Evolutionary conservation across 2,888 invertebrate species (phyloP), one percentile per base, ranked within the genome.

Genomic region (Aplocera efformata): DNA sequence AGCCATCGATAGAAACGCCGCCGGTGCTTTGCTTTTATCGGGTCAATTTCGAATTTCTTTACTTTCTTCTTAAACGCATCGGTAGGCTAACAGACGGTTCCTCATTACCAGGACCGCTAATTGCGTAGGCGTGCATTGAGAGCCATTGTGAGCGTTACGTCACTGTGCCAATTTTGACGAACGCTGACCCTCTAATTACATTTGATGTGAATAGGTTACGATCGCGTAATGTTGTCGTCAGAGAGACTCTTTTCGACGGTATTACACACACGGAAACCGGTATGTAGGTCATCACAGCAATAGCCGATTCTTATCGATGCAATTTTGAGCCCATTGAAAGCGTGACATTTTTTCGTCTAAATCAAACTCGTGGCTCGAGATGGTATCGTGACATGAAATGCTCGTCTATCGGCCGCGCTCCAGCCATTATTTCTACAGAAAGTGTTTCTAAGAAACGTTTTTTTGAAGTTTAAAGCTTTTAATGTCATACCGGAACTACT

Each of bases 101-200:
- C 50, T 56, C 49, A 51, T 53, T 50, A 49, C 33, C 11, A 51
- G 43, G 27, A 28, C 36, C 32, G 71, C 67, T 79, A 77, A 77
- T 75, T 71, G 68, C 68, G 65, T 60, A 66, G 67, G 53, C 50
- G 56, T 42, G 50, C 40, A 45, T 59, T 56, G 58, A 45, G 44
- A 37, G 34, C 20, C 42, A 52, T 48, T 47, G 50, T 47, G 54
- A 52, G 53, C 34, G 54, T 83, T 81, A 71, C 79, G 72, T 83
- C 80, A 84, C 53, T 65, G 70, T 62, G 68, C 71, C 63, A 74
- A 74, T 74, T 76, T 66, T 67, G 68, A 67, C 63, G 58, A 69
- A 67, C 69, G 68, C 63, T 79, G 81, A 81, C 81, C 81, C 66
- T 72, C 79, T 79, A 79, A 79, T 79, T 76, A 74, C 69, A 58